These are phyloP conservation scores for Pseudocheirus occidentalis DNA, from an alignment of 2,797 vertebrate species.

Conservation along the genomic window DNA sequence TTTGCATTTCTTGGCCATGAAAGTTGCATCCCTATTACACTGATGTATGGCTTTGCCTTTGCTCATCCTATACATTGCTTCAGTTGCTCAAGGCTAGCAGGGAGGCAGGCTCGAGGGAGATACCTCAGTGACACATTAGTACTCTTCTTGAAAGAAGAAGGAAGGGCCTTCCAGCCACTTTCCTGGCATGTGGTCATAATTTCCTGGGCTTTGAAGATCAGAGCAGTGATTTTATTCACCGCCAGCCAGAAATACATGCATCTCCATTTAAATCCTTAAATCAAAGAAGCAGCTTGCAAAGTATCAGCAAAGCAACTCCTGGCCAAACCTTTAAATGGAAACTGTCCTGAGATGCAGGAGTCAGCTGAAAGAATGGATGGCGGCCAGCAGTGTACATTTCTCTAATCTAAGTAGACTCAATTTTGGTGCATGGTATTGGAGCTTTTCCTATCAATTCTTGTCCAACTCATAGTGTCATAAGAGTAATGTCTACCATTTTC, in stretches of 20 bases:
- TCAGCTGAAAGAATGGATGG: not conserved
- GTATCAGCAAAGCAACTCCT: not conserved
- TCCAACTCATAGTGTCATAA: not conserved
- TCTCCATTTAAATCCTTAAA: conserved; percentile 3
- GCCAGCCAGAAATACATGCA: not conserved
- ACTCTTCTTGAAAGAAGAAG: not conserved
- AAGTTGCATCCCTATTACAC: not conserved
- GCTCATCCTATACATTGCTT: not conserved
- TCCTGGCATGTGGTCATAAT: not conserved
- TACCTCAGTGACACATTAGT: not conserved
- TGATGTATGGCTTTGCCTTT: not conserved
- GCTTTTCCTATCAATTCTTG: not conserved
- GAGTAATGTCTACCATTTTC: not conserved
- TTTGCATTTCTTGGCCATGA: not conserved
- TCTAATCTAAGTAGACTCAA: not conserved
- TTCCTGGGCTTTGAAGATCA: not conserved
- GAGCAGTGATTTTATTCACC: not conserved
- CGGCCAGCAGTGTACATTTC: not conserved
- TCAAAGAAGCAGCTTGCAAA: not conserved
- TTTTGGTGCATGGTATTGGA: not conserved
- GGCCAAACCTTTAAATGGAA: not conserved
- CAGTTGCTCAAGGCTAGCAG: not conserved
- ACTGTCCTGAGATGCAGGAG: not conserved
- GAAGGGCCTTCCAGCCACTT: not conserved
- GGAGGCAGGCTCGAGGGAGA: not conserved